phyloP scores from a whole-genome alignment of 2,888 invertebrate species.

The Hydrotaea diabolus region DNA sequence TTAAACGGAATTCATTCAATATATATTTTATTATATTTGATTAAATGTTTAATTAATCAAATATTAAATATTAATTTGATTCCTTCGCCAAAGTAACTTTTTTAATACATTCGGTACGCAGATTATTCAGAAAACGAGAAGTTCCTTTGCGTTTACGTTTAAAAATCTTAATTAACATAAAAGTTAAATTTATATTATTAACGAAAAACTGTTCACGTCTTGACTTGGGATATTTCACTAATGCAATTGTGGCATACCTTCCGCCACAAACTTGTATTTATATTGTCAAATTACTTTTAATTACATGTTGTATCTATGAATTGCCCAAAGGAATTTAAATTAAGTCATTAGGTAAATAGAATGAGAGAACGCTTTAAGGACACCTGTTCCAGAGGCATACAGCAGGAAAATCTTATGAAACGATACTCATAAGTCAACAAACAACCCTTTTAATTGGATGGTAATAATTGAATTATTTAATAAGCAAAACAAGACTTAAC shows the following conservation, averaged over 20 bases:
- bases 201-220: too few relatives aligned
- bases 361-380: not conserved
- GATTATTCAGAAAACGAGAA: too few relatives aligned
- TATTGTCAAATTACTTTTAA: conserved; percentile 14
- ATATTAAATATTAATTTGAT: too few relatives aligned
- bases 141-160: too few relatives aligned
- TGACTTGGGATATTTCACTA: too few relatives aligned
- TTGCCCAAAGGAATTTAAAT: not conserved
- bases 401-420: not conserved
- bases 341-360: conserved; percentile 1
- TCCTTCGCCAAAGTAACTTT: too few relatives aligned
- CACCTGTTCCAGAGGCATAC: not conserved
- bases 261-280: not conserved
- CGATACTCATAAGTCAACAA: not conserved
- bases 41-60: too few relatives aligned
- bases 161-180: too few relatives aligned
- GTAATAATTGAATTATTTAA: conserved; percentile 22
- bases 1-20: too few relatives aligned
- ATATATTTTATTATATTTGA: too few relatives aligned
- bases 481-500: not conserved
- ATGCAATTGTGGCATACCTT: not conserved
- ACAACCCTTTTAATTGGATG: conserved; percentile 12
- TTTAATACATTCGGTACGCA: too few relatives aligned
- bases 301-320: not conserved
- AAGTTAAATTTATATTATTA: too few relatives aligned